Evolutionary conservation across 2,888 invertebrate species (phyloP).

Genomic region (Belgica antarctica): DNA sequence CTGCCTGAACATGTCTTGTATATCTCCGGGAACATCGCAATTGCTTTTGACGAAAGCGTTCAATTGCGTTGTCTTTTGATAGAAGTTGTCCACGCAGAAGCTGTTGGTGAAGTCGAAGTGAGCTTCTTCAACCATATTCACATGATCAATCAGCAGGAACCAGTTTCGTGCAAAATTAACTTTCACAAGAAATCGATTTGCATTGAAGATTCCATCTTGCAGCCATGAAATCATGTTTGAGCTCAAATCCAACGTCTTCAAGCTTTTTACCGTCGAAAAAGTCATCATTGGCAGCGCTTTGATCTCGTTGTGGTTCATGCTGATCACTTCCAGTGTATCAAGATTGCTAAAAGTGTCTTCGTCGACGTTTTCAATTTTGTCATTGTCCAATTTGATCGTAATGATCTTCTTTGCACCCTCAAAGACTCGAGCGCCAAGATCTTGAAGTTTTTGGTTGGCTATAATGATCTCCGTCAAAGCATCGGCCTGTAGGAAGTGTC

Average conservation of each 20-base stretch:
- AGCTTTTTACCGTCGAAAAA: too few relatives aligned
- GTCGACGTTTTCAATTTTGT: not conserved
- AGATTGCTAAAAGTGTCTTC: constrained; percentile 3
- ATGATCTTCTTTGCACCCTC: not conserved
- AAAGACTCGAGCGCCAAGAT: not conserved
- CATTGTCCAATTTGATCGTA: not conserved
- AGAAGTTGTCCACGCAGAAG: not conserved
- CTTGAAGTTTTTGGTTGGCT: not conserved
- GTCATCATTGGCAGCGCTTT: too few relatives aligned
- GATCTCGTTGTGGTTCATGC: too few relatives aligned
- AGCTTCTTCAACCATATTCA: not conserved
- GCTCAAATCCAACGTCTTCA: not conserved
- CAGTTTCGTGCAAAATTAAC: not conserved
- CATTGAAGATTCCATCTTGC: not conserved
- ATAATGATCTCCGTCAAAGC: not conserved
- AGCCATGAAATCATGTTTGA: not conserved
- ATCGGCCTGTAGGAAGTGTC: not conserved
- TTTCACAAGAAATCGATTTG: not conserved
- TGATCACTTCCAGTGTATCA: too few relatives aligned
- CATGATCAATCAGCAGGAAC: not conserved
- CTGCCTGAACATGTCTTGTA: not conserved
- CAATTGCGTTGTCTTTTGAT: not conserved
- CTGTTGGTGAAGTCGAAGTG: not conserved
- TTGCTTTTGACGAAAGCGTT: not conserved
- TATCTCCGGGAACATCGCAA: not conserved